These are phyloP conservation scores for Tiliacea aurago DNA, from an alignment of 2,888 invertebrate genomes.

Conservation along the genomic window DNA sequence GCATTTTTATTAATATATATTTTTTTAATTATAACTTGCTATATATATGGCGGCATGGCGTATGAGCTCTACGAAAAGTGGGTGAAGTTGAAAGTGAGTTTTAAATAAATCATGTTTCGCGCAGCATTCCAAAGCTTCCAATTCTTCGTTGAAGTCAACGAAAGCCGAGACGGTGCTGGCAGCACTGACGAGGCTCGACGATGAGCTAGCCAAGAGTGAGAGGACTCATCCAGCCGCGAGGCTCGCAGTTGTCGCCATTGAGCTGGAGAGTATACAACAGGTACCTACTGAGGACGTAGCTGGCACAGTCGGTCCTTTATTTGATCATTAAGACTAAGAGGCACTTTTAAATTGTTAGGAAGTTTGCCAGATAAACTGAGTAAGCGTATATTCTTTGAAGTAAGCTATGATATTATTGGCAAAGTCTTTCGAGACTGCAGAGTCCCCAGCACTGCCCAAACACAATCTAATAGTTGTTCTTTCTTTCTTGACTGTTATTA, in stretches of 20 bases:
- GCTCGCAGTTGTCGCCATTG: conserved; percentile 81
- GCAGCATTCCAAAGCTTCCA: conserved; percentile 50
- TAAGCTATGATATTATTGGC: neutral
- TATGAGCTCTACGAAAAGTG: no score
- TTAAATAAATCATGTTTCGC: conserved; percentile 1
- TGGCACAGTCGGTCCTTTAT: neutral
- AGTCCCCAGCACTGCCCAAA: neutral
- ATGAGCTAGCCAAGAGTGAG: conserved; percentile 81
- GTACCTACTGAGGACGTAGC: conserved; percentile 68
- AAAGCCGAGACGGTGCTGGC: conserved; percentile 82
- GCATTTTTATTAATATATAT: no score
- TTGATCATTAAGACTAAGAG: neutral
- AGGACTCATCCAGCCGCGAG: conserved; percentile 79
- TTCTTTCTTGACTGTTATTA: neutral
- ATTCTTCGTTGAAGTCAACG: conserved; percentile 65
- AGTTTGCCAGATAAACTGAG: neutral
- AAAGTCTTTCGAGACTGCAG: neutral
- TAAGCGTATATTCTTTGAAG: neutral
- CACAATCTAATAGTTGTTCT: neutral
- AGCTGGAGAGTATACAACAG: conserved; percentile 83
- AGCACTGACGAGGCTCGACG: conserved; percentile 81
- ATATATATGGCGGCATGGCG: no score
- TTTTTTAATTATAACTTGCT: no score
- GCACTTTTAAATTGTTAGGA: neutral
- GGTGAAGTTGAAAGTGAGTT: no score